Evolutionary conservation across 2,888 invertebrate species (phyloP).

Genomic region (Thereva unica): DNA sequence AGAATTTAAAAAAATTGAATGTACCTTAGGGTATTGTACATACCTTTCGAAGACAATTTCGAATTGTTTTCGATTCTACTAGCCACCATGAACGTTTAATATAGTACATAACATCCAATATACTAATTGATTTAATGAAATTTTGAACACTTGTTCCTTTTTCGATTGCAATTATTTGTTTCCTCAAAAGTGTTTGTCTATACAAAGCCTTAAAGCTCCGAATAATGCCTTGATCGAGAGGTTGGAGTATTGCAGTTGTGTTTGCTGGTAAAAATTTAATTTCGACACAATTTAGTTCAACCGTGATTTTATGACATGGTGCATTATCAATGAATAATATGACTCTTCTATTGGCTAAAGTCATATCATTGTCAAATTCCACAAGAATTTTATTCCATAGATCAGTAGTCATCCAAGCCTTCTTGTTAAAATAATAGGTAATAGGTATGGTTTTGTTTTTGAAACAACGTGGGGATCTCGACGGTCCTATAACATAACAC

Average conservation of each 20-base stretch:
- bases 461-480: neutral
- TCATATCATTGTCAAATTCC: neutral
- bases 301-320: neutral
- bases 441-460: conserved; percentile 7
- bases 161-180: conserved; percentile 1
- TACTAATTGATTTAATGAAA: neutral
- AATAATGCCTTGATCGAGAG: no score
- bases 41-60: conserved; percentile 4
- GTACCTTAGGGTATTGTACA: no score
- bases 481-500: neutral
- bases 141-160: neutral
- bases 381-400: neutral
- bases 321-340: neutral
- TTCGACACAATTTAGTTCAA: neutral
- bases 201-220: neutral
- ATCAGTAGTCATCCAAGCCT: neutral
- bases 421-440: neutral
- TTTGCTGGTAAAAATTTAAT: conserved; percentile 4
- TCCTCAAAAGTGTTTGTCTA: neutral
- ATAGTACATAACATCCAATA: neutral
- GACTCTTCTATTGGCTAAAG: neutral
- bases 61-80: neutral
- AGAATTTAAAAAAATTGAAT: no score
- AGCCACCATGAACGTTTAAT: neutral
- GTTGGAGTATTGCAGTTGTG: neutral